phyloP scores from a whole-genome alignment of 2,888 invertebrate genomes.

The Drosophila kokeensis region DNA sequence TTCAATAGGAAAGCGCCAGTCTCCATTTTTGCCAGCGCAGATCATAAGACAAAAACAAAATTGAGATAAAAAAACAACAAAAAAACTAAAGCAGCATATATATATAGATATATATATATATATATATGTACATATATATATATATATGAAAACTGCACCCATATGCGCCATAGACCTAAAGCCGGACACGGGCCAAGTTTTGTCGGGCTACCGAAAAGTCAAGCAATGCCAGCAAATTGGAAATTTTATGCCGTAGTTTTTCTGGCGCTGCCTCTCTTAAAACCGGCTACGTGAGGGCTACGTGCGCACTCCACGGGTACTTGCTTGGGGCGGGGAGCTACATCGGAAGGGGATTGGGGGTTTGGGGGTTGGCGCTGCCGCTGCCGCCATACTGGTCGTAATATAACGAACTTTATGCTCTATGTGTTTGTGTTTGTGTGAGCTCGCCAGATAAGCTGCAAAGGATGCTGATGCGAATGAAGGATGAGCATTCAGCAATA shows the following conservation, averaged over 20 bases:
- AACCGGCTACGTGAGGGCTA: slow-evolving; percentile 65
- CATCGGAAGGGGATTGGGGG: background rate
- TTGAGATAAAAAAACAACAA: slow-evolving; percentile 3
- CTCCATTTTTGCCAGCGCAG: slow-evolving; percentile 33
- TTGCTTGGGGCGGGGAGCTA: too few species aligned
- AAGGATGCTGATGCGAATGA: slow-evolving; percentile 56
- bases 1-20: slow-evolving; percentile 68
- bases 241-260: slow-evolving; percentile 79
- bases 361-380: background rate
- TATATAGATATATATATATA: background rate
- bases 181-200: slow-evolving; percentile 69
- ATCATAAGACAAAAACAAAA: slow-evolving; percentile 40
- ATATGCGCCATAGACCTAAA: slow-evolving; percentile 50
- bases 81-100: slow-evolving; percentile 2
- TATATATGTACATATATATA: background rate
- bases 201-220: slow-evolving; percentile 64
- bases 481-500: slow-evolving; percentile 48
- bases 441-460: slow-evolving; percentile 51
- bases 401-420: slow-evolving; percentile 63
- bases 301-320: slow-evolving; percentile 7
- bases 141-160: slow-evolving; percentile 38
- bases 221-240: slow-evolving; percentile 75
- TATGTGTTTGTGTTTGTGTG: slow-evolving; percentile 31
- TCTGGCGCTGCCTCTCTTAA: slow-evolving; percentile 53
- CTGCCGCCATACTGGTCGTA: slow-evolving; percentile 31